phyloP scores from a whole-genome alignment of 1,140 invertebrate species.

The Drosophila saltans region DNA sequence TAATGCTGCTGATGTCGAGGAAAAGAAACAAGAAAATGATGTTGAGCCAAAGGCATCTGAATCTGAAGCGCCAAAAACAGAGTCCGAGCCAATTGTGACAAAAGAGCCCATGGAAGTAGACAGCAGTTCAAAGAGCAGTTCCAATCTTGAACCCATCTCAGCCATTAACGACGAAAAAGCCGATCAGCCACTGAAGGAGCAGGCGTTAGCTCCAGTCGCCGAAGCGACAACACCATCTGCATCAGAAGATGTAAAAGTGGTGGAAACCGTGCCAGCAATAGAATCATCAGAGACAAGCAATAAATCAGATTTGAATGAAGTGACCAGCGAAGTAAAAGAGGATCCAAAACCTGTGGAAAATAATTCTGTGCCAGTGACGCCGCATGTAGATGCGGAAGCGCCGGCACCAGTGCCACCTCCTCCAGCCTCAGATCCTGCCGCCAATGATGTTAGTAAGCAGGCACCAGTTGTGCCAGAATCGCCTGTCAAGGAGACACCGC shows the following conservation, averaged over 20 bases:
- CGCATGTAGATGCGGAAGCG: slow-evolving; percentile 22
- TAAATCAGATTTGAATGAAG: slow-evolving; percentile 35
- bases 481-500: slow-evolving; percentile 53
- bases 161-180: slow-evolving; percentile 23
- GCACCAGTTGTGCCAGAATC: slow-evolving; percentile 29
- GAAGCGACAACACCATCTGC: slow-evolving; percentile 6
- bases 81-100: slow-evolving; percentile 32
- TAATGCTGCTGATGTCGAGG: slow-evolving; percentile 22
- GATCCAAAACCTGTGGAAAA: slow-evolving; percentile 25
- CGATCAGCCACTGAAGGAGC: slow-evolving; percentile 11
- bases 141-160: slow-evolving; percentile 38
- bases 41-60: slow-evolving; percentile 19
- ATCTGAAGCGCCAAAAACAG: slow-evolving; percentile 37
- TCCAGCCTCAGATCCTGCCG: slow-evolving; percentile 26
- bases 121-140: slow-evolving; percentile 62
- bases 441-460: slow-evolving; percentile 60
- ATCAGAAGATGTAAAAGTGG: slow-evolving; percentile 9
- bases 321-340: slow-evolving; percentile 49
- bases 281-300: slow-evolving; percentile 38
- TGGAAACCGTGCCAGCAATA: slow-evolving; percentile 12
- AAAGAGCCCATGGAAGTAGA: slow-evolving; percentile 75
- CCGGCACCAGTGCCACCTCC: slow-evolving; percentile 5
- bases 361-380: slow-evolving; percentile 35
- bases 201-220: slow-evolving; percentile 15
- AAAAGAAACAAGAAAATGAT: slow-evolving; percentile 37